These are phyloP conservation scores for Paradisaea rubra DNA, from an alignment of 2,113 vertebrate genomes.

Conservation along the genomic window DNA sequence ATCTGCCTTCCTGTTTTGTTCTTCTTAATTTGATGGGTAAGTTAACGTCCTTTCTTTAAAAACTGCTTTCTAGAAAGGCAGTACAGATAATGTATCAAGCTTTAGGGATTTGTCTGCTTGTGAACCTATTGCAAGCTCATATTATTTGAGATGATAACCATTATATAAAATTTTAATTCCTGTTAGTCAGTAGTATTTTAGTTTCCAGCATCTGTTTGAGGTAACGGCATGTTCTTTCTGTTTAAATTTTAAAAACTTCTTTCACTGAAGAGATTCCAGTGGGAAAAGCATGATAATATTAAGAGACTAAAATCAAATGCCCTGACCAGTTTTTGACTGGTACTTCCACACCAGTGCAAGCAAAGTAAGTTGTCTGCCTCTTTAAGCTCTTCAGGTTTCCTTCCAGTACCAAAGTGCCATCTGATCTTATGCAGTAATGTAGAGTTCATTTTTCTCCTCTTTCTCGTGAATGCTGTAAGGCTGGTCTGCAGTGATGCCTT, in stretches of 20 bases:
- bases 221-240: background rate
- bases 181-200: background rate
- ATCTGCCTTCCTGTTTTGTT: background rate
- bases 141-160: background rate
- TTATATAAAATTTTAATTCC: background rate
- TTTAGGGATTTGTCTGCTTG: background rate
- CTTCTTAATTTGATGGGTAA: background rate
- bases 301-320: background rate
- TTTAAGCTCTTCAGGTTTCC: background rate
- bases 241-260: background rate
- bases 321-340: background rate
- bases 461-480: background rate
- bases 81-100: rapidly evolving
- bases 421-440: background rate
- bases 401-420: background rate
- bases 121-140: background rate
- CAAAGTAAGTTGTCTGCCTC: background rate
- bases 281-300: background rate
- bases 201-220: background rate
- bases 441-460: background rate
- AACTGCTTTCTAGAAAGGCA: background rate
- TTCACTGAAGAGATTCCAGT: background rate
- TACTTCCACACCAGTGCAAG: background rate
- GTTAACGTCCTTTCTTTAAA: background rate
- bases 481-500: background rate